Percentiles rank a stretch among this genome's conserved stretches.
Conservation (phyloP, 2,888 invertebrate genomes). For the Ochropleura leucogaster region DNA sequence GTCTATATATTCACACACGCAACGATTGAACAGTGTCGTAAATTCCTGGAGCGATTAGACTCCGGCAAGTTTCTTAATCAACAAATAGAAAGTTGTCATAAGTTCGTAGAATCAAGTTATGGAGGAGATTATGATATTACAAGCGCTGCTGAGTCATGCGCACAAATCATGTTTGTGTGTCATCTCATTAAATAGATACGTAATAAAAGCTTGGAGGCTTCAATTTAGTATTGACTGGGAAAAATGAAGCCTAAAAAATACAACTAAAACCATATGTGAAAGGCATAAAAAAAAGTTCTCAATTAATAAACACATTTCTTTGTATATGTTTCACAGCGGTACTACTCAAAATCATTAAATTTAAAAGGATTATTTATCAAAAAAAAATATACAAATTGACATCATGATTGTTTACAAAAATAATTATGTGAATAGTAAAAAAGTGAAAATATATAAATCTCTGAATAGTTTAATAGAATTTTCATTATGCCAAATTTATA, state of each 20-base stretch:
- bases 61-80: slow-evolving; percentile 70
- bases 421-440: no score
- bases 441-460: no score
- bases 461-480: no score
- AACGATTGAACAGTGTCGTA: slow-evolving; percentile 47
- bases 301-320: background rate
- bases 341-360: background rate
- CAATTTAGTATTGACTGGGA: background rate
- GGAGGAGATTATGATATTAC: slow-evolving; percentile 33
- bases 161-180: slow-evolving; percentile 8
- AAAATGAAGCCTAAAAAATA: background rate
- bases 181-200: background rate
- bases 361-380: no score
- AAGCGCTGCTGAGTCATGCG: slow-evolving; percentile 5
- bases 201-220: background rate
- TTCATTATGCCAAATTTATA: no score
- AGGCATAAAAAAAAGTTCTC: background rate
- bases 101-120: slow-evolving; percentile 48
- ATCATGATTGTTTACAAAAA: no score
- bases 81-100: slow-evolving; percentile 68
- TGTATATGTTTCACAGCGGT: background rate
- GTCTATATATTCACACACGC: slow-evolving; percentile 38
- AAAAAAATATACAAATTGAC: no score
- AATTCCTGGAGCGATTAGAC: slow-evolving; percentile 63
- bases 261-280: background rate